Evolutionary conservation across 2,797 vertebrate genomes (phyloP), one percentile per base, ranked within the genome.

Genomic region (Rhinatrema bivittatum): DNA sequence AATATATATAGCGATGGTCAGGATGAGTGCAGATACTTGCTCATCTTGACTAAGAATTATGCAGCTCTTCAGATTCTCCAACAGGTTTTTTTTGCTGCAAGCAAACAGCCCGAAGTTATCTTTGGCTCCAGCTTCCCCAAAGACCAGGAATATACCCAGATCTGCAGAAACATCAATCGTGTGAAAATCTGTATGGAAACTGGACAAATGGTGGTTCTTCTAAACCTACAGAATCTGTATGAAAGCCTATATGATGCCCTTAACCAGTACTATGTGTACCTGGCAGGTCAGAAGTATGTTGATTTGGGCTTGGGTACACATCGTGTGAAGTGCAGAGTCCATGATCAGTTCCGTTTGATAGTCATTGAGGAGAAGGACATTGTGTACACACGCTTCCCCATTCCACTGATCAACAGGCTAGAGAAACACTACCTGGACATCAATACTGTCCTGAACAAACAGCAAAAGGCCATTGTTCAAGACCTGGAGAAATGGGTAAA

Each of bases 151-250:
- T 99, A 99, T 10, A 89, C 91, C 7, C 95, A 97, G 46, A 87
- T 99, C 49, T 99, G 95, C 74, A 78, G 89, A 39, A 94, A 96
- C 66, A 95, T 99, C 68, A 97, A 97, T 62, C 80, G 91, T 16
- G 89, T 99, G 10, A 99, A 99, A 67, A 77, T 93, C 43, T 98
- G 95, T 72, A 99, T 99, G 95, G 95, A 99, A 61, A 97, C 93
- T 0, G 95, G 95, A 33, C 81, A 82, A 67, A 92, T 60, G 35
- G 85, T 92, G 8, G 82, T 99, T 23, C 91, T 99, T 5, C 85
- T 99, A 25, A 98, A 98, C 68, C 68, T 99, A 59, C 95, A 95
- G 31, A 97, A 90, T 62, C 89, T 99, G 9, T 98, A 99, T 1
- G 95, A 99, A 87, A 99, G 95, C 66, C 88, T 99, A 7, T 99